Evolutionary conservation across 2,888 invertebrate genomes (phyloP).

Genomic region (Stenurella melanura): DNA sequence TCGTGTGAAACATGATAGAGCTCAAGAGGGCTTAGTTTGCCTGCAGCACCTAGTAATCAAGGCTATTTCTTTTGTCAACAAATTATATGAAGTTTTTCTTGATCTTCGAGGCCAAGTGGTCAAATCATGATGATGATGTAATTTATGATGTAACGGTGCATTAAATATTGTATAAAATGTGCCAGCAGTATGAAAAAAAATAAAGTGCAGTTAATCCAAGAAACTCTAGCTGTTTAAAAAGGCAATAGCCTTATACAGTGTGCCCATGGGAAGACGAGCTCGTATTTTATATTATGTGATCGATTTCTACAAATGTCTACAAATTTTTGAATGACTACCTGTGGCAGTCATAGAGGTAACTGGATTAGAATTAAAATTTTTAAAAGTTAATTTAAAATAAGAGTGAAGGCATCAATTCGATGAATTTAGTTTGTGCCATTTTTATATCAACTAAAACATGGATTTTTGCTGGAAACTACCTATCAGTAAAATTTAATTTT

Average conservation of each 20-base stretch:
- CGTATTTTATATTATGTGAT: neutral
- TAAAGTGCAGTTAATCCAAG: constrained; percentile 33
- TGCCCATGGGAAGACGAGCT: neutral
- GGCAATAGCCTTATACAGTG: constrained; percentile 35
- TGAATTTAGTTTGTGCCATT: no score
- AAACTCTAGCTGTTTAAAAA: constrained; percentile 16
- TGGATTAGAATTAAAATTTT: no score
- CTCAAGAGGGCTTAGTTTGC: neutral
- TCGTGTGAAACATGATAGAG: neutral
- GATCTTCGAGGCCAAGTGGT: constrained; percentile 18
- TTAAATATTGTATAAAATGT: constrained; percentile 28
- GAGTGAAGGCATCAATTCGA: no score
- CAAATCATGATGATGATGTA: constrained; percentile 12
- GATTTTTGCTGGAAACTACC: no score
- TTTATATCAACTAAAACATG: no score
- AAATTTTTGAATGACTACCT: neutral
- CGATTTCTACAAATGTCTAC: neutral
- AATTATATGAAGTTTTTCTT: constrained; percentile 25
- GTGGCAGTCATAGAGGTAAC: no score
- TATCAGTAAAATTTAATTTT: no score
- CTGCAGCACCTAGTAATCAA: neutral
- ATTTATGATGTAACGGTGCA: constrained; percentile 35
- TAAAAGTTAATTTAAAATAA: no score
- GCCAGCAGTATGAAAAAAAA: constrained; percentile 26
- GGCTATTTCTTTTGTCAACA: neutral